phyloP scores from a whole-genome alignment of 2,888 invertebrate genomes.

The Hydropsyche betteni region DNA sequence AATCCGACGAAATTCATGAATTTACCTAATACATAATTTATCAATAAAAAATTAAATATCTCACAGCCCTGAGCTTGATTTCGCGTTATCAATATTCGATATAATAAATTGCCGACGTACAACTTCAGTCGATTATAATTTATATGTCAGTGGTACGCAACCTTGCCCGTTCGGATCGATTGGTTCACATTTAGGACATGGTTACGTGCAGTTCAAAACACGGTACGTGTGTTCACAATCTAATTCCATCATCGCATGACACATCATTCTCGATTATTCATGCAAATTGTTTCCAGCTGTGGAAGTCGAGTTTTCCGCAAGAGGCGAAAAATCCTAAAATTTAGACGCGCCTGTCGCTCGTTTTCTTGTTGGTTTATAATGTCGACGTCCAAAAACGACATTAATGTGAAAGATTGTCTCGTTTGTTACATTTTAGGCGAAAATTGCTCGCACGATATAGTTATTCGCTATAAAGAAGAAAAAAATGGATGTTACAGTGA shows the following conservation, averaged over 20 bases:
- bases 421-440: background rate
- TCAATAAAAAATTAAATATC: too few species aligned
- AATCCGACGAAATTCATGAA: too few species aligned
- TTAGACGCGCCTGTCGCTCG: too few species aligned
- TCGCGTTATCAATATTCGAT: too few species aligned
- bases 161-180: too few species aligned
- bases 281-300: background rate
- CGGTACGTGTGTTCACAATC: background rate
- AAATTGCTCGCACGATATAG: background rate
- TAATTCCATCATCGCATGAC: slow-evolving; percentile 21
- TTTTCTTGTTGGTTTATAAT: background rate
- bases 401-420: background rate
- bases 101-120: too few species aligned
- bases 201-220: background rate
- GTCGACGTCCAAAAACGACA: background rate
- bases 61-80: too few species aligned
- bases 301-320: background rate
- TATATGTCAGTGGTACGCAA: too few species aligned
- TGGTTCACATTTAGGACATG: too few species aligned
- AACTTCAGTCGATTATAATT: too few species aligned
- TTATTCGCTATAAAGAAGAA: background rate
- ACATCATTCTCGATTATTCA: slow-evolving; percentile 12
- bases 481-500: slow-evolving; percentile 12
- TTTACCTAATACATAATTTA: too few species aligned
- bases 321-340: slow-evolving; percentile 7